These are phyloP conservation scores for Stegana nigrithorax DNA, from an alignment of 2,888 invertebrate species.

Conservation along the genomic window DNA sequence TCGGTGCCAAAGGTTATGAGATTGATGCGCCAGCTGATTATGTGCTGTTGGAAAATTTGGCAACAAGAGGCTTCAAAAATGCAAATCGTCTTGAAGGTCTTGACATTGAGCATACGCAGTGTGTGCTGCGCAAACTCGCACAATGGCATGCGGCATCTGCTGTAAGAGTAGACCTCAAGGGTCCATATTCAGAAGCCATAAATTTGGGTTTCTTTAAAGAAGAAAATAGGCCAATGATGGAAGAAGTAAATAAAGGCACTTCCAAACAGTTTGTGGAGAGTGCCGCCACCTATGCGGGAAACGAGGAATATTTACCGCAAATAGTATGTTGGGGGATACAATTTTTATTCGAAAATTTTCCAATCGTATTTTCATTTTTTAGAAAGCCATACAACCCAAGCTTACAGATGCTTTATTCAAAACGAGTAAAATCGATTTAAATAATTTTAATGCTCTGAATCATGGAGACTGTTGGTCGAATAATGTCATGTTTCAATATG, in stretches of 20 bases:
- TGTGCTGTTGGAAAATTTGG: conserved; percentile 55
- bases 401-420: conserved; percentile 36
- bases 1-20: conserved; percentile 49
- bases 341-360: too few species aligned
- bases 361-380: neutral
- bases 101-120: conserved; percentile 49
- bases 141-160: conserved; percentile 62
- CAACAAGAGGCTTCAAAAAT: conserved; percentile 46
- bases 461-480: conserved; percentile 61
- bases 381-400: conserved; percentile 35
- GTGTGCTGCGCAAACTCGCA: conserved; percentile 50
- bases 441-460: conserved; percentile 51
- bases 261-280: conserved; percentile 27
- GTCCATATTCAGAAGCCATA: conserved; percentile 34
- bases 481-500: conserved; percentile 58
- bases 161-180: conserved; percentile 40
- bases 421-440: conserved; percentile 28
- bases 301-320: conserved; percentile 40
- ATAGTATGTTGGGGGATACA: too few species aligned
- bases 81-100: conserved; percentile 52
- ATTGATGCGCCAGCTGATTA: conserved; percentile 36
- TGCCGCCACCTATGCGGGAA: conserved; percentile 33
- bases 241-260: conserved; percentile 25
- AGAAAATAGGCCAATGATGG: conserved; percentile 24
- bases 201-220: conserved; percentile 31